Conservation (phyloP, 2,888 invertebrate species). For the Limnephilus marmoratus region DNA sequence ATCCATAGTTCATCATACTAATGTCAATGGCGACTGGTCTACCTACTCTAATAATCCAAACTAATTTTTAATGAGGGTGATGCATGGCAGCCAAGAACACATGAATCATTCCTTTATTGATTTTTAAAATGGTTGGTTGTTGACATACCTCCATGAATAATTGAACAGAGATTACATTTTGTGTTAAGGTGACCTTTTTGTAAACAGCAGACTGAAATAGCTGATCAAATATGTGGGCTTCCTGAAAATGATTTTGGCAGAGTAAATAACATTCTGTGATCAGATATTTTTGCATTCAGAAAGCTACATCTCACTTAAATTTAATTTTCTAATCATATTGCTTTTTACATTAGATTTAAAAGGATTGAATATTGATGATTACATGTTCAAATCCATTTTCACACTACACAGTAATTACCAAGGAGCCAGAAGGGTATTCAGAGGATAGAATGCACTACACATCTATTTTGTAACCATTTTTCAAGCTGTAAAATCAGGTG, state of each 20-base stretch:
- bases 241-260: background rate
- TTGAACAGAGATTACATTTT: background rate
- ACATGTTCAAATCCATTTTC: background rate
- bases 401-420: background rate
- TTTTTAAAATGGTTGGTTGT: conserved; percentile 2
- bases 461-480: background rate
- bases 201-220: background rate
- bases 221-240: background rate
- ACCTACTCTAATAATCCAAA: background rate
- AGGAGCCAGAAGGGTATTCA: no score
- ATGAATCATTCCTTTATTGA: conserved; percentile 13
- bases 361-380: no score
- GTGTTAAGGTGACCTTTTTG: background rate
- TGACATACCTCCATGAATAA: background rate
- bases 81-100: background rate
- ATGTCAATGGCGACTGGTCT: background rate
- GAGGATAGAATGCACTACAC: background rate
- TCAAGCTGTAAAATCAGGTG: no score
- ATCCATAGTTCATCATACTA: background rate
- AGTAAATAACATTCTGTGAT: background rate
- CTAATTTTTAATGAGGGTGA: background rate
- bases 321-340: background rate
- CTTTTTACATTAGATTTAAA: no score
- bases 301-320: background rate
- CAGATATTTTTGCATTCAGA: background rate